Conservation (phyloP, 2,888 invertebrate genomes). For the Deilephila elpenor region DNA sequence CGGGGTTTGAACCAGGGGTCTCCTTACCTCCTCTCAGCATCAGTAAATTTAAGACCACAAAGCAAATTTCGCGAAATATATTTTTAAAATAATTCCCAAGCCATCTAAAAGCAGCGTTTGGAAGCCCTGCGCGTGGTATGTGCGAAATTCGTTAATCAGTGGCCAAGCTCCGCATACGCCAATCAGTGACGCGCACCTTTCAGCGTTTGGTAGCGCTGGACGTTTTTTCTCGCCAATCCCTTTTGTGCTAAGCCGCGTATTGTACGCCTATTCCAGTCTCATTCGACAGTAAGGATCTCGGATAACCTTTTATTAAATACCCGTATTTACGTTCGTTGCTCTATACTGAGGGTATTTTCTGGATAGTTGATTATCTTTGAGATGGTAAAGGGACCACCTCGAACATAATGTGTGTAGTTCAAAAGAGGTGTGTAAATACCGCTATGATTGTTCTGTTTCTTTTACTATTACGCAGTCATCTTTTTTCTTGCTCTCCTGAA, state of each 20-base stretch:
- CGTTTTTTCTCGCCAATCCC: constrained; percentile 42
- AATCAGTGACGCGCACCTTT: constrained; percentile 59
- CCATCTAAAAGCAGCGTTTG: constrained; percentile 31
- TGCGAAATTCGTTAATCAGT: constrained; percentile 67
- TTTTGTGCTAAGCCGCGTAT: constrained; percentile 37
- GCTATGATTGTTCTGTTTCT: too few relatives aligned
- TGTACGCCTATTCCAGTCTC: constrained; percentile 34
- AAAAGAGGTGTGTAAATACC: too few relatives aligned
- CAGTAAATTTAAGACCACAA: background rate
- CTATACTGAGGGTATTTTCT: background rate
- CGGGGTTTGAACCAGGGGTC: too few relatives aligned
- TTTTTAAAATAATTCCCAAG: background rate
- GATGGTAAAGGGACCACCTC: too few relatives aligned
- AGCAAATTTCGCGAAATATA: background rate
- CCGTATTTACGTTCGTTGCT: background rate
- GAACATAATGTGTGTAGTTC: too few relatives aligned
- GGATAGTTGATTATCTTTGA: background rate
- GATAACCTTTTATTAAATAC: background rate
- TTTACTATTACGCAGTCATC: too few relatives aligned
- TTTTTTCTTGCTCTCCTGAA: too few relatives aligned
- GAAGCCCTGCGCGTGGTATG: constrained; percentile 51
- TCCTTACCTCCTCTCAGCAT: too few relatives aligned
- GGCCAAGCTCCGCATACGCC: constrained; percentile 55
- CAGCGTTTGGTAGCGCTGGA: constrained; percentile 44
- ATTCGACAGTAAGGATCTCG: background rate